Percentiles rank a stretch among this genome's conserved stretches.
Conservation (phyloP, 2,113 vertebrate species). For the Aspiorhynchus laticeps region DNA sequence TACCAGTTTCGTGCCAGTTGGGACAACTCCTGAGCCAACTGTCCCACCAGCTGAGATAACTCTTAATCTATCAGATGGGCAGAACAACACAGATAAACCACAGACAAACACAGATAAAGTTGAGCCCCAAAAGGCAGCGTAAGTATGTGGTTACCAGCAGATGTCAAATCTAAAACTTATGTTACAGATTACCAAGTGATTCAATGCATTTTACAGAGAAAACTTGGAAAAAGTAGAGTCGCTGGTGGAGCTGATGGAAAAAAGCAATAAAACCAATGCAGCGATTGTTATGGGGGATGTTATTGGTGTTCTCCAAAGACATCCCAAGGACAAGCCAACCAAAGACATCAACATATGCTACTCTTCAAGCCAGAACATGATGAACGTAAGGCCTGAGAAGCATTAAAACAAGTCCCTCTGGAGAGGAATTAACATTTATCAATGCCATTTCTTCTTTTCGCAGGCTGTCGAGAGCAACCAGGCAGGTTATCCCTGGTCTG, state of each 20-base stretch:
- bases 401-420: neutral
- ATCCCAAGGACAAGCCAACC: neutral
- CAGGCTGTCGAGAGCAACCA: neutral
- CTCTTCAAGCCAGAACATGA: neutral
- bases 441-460: neutral
- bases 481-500: neutral
- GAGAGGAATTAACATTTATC: neutral
- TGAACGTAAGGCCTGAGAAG: neutral
- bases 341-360: neutral
- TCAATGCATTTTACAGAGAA: neutral
- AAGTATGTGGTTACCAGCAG: neutral
- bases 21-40: neutral
- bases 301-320: conserved; percentile 5
- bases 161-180: neutral
- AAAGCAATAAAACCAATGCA: neutral
- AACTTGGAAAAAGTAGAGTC: neutral
- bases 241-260: neutral
- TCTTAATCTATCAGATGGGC: neutral
- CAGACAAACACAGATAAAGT: neutral
- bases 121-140: neutral
- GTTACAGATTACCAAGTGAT: neutral
- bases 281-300: neutral
- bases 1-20: too few species aligned
- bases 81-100: neutral
- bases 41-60: fast-evolving